These are phyloP conservation scores for Trogon surrucura DNA, from an alignment of 2,113 vertebrate species.

Conservation along the genomic window DNA sequence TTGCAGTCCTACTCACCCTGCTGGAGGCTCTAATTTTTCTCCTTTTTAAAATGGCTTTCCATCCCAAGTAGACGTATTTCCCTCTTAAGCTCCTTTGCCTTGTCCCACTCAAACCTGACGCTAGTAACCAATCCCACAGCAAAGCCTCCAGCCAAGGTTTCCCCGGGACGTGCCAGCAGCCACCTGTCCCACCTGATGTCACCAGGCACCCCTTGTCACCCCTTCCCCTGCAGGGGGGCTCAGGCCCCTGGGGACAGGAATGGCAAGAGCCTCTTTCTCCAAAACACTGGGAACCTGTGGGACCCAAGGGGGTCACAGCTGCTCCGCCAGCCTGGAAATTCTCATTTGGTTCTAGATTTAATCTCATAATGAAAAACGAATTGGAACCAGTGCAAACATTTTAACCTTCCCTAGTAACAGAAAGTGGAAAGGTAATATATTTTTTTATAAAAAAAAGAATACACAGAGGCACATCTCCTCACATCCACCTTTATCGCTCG, in stretches of 20 bases:
- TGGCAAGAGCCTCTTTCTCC: not conserved
- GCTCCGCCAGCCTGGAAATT: not conserved
- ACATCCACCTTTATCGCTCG: not conserved
- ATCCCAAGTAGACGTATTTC: not conserved
- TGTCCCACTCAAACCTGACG: not conserved
- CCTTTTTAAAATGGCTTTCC: slow-evolving; percentile 29
- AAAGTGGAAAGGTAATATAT: not conserved
- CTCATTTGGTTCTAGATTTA: slow-evolving; percentile 23
- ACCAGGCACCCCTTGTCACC: not conserved
- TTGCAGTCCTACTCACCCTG: slow-evolving; percentile 36
- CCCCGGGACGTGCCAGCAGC: not conserved
- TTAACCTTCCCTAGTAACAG: not conserved
- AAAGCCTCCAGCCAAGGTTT: not conserved
- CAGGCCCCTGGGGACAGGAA: not conserved
- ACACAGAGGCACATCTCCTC: not conserved
- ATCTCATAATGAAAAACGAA: slow-evolving; percentile 28
- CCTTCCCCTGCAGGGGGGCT: not conserved
- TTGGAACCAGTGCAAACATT: not conserved
- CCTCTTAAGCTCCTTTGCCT: not conserved
- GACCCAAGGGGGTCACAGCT: not conserved
- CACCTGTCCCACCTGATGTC: not conserved
- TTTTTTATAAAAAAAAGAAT: not conserved
- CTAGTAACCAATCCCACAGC: not conserved
- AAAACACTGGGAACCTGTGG: rapidly evolving
- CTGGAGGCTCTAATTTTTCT: slow-evolving; percentile 58